phyloP scores from a whole-genome alignment of 2,797 vertebrate species.

The Sebastes nivosus region DNA sequence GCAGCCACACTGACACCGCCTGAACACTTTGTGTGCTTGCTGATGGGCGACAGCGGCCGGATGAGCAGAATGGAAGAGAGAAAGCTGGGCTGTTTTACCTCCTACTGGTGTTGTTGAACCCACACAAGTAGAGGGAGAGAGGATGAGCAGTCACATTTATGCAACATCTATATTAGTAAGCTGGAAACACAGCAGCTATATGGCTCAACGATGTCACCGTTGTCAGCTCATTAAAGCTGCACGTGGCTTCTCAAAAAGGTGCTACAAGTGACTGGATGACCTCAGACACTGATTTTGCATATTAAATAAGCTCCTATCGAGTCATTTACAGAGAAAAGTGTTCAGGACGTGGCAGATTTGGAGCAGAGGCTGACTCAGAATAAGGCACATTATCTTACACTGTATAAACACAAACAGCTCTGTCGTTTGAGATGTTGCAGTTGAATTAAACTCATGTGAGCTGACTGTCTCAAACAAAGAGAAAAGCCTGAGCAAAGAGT shows the following conservation, averaged over 20 bases:
- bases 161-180: conserved; percentile 43
- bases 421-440: conserved; percentile 23
- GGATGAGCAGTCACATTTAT: conserved; percentile 45
- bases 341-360: conserved; percentile 1
- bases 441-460: conserved; percentile 32
- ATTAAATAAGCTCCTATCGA: conserved; percentile 17
- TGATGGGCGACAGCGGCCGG: not conserved
- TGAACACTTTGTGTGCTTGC: conserved; percentile 1
- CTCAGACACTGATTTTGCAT: conserved; percentile 30
- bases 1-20: conserved; percentile 27
- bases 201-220: not conserved
- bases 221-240: not conserved
- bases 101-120: conserved; percentile 45
- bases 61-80: not conserved
- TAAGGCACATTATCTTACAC: conserved; percentile 23
- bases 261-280: not conserved
- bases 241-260: not conserved
- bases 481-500: conserved; percentile 46
- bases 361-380: conserved; percentile 21
- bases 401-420: conserved; percentile 34
- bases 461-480: conserved; percentile 50
- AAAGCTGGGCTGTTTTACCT: conserved; percentile 17
- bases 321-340: conserved; percentile 1
- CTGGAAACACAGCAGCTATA: conserved; percentile 12
- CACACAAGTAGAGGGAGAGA: conserved; percentile 35